Evolutionary conservation across 2,797 vertebrate species (phyloP).

Genomic region (Siniperca undulata): DNA sequence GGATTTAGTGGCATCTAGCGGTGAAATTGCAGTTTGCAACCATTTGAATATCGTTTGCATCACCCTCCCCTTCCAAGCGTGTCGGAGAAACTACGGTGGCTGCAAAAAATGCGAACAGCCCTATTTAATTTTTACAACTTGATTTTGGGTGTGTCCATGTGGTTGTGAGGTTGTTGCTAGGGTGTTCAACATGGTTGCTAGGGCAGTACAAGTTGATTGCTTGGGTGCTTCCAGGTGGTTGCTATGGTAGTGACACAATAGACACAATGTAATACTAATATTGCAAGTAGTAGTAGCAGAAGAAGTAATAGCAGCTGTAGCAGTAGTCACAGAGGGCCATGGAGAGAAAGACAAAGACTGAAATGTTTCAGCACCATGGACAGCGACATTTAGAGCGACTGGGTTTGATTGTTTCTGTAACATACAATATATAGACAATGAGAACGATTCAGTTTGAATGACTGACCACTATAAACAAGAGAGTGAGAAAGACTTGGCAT

Average conservation of each 20-base stretch:
- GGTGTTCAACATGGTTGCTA: slow-evolving; percentile 11
- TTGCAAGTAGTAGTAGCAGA: slow-evolving; percentile 9
- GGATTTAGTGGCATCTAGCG: too few species aligned
- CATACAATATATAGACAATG: background rate
- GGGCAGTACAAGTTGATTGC: slow-evolving; percentile 3
- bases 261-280: slow-evolving; percentile 4
- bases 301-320: background rate
- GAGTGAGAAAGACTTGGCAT: slow-evolving; percentile 10
- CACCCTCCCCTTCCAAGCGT: too few species aligned
- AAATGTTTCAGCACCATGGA: slow-evolving; percentile 72
- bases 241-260: slow-evolving; percentile 16
- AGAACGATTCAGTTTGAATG: background rate
- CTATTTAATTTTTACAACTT: background rate
- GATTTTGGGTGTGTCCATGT: background rate
- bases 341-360: background rate
- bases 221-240: slow-evolving; percentile 7
- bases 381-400: slow-evolving; percentile 36
- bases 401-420: slow-evolving; percentile 21
- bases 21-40: too few species aligned
- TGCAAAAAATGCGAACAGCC: too few species aligned
- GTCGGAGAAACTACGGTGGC: too few species aligned
- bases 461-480: slow-evolving; percentile 9
- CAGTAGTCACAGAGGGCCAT: background rate
- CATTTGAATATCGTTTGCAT: too few species aligned
- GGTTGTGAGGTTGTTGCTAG: background rate